These are phyloP conservation scores for Synergus japonicus DNA, from an alignment of 2,888 invertebrate species.

Conservation along the genomic window DNA sequence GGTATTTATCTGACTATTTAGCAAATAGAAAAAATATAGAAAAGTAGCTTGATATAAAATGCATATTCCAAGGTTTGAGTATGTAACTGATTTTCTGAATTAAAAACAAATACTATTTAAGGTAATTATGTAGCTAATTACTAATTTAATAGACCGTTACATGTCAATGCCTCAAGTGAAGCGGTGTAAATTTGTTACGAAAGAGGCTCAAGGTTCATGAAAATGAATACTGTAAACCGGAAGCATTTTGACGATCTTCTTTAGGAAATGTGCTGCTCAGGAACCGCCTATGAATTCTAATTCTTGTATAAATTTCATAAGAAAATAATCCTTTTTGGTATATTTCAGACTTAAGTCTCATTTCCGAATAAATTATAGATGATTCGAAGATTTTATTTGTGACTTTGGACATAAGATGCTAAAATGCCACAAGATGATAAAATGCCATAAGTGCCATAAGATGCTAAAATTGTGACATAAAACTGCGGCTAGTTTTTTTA, in stretches of 20 bases:
- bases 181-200: conserved; percentile 53
- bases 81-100: neutral
- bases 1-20: neutral
- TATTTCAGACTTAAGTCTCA: neutral
- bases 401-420: neutral
- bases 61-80: neutral
- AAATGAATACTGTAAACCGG: neutral
- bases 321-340: neutral
- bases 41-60: neutral
- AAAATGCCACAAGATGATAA: neutral
- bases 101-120: conserved; percentile 7
- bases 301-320: neutral
- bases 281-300: neutral
- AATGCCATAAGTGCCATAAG: neutral
- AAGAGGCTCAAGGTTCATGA: conserved; percentile 46
- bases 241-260: conserved; percentile 4
- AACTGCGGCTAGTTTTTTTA: neutral
- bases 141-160: conserved; percentile 44
- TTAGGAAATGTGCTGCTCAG: neutral
- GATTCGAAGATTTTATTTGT: too few relatives aligned
- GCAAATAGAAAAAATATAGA: neutral
- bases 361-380: neutral
- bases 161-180: conserved; percentile 53
- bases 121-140: conserved; percentile 26
- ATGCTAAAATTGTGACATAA: neutral